Percentiles rank a stretch among this genome's conserved stretches.
Evolutionary conservation across 37 sponge, comb jelly and placozoan genomes (phyloP).

Genomic region (Corticium candelabrum): DNA sequence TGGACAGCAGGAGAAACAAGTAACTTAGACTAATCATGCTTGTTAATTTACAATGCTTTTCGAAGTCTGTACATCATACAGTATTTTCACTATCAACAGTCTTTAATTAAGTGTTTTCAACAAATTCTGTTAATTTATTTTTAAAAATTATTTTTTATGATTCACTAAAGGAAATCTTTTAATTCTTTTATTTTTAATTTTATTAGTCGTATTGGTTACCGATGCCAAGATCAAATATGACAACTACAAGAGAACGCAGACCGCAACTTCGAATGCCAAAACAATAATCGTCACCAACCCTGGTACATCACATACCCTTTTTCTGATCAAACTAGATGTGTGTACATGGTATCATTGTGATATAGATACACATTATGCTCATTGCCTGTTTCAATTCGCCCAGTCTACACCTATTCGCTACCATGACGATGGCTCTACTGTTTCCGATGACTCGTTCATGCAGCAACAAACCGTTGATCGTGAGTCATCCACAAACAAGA

Average conservation of each 20-base stretch:
- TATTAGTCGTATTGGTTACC: constrained; percentile 52
- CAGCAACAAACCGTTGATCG: too few species aligned
- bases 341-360: too few species aligned
- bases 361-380: not conserved
- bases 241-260: constrained; percentile 42
- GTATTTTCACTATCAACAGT: too few species aligned
- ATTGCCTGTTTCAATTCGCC: not conserved
- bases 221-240: constrained; percentile 64
- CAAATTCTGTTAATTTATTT: too few species aligned
- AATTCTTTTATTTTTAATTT: not conserved
- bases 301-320: constrained; percentile 44
- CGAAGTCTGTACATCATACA: too few species aligned
- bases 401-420: constrained; percentile 31
- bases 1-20: constrained; percentile 76
- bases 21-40: constrained; percentile 10
- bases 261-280: constrained; percentile 50
- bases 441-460: constrained; percentile 93
- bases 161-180: too few species aligned
- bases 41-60: too few species aligned
- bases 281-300: constrained; percentile 75
- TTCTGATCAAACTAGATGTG: too few species aligned
- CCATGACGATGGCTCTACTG: constrained; percentile 76
- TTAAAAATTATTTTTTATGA: too few species aligned
- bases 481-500: too few species aligned
- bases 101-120: too few species aligned